Evolutionary conservation across 2,888 invertebrate species (phyloP).

Genomic region (Orthonevra nobilis): DNA sequence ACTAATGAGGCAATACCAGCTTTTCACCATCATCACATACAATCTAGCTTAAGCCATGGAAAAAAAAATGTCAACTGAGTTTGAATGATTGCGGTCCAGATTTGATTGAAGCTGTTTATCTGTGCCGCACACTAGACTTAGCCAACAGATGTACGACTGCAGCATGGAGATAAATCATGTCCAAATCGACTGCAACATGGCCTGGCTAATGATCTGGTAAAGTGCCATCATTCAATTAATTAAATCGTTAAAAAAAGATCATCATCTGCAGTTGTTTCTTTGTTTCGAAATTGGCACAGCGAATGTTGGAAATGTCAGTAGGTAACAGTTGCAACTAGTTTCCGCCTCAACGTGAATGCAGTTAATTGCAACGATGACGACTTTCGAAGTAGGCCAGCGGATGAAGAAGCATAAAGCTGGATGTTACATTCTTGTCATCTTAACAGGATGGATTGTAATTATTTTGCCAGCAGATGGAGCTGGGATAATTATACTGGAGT

Average conservation of each 20-base stretch:
- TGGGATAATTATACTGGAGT: no score
- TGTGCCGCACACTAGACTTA: conserved; percentile 30
- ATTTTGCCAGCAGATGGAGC: no score
- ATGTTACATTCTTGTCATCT: no score
- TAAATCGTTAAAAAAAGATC: background rate
- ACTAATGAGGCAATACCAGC: background rate
- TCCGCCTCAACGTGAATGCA: background rate
- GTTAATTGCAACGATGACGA: background rate
- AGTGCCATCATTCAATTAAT: conserved; percentile 49
- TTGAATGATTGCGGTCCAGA: conserved; percentile 71
- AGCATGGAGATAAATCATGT: no score
- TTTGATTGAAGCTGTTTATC: conserved; percentile 50
- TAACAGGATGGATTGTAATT: no score
- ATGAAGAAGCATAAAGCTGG: background rate
- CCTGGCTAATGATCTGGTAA: conserved; percentile 26
- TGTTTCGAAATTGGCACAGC: background rate
- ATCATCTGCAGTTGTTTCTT: background rate
- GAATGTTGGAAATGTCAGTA: no score
- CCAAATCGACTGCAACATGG: conserved; percentile 19
- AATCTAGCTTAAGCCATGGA: no score
- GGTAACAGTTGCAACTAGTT: conserved; percentile 11
- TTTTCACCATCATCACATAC: background rate
- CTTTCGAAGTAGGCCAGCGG: background rate
- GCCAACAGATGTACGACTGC: background rate
- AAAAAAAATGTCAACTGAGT: conserved; percentile 71